Evolutionary conservation across 2,113 vertebrate genomes (phyloP).

Genomic region (Erythrocercus mccallii): DNA sequence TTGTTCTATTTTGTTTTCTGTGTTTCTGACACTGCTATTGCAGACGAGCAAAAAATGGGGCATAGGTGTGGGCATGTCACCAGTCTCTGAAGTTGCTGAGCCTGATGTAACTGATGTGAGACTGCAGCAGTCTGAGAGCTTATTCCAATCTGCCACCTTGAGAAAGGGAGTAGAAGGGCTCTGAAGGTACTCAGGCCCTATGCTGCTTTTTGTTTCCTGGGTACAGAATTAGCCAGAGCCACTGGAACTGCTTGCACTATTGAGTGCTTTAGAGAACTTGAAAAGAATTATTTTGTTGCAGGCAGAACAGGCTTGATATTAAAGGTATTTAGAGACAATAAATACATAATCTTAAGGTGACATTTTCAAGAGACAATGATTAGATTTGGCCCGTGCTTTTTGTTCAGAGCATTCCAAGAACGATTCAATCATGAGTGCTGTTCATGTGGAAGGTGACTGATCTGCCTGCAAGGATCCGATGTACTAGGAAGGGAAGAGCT

Average conservation of each 20-base stretch:
- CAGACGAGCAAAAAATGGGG: neutral
- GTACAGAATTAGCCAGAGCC: neutral
- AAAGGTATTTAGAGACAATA: neutral
- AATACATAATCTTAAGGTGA: neutral
- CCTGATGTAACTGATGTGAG: neutral
- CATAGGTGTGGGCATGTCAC: neutral
- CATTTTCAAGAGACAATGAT: neutral
- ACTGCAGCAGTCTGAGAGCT: neutral
- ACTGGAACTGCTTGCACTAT: neutral
- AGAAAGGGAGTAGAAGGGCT: neutral
- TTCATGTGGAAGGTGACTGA: fast-evolving
- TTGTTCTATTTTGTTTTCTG: conserved; percentile 26
- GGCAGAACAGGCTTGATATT: neutral
- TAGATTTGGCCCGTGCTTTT: neutral
- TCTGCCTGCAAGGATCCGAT: neutral
- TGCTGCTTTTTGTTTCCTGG: neutral
- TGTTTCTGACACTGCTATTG: neutral
- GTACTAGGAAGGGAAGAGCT: neutral
- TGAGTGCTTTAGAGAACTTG: neutral
- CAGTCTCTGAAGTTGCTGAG: neutral
- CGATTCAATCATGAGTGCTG: neutral
- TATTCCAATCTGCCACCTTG: neutral
- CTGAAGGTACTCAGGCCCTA: neutral
- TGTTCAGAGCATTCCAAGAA: neutral
- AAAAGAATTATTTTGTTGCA: neutral